Evolutionary conservation across 2,888 invertebrate species (phyloP).

Genomic region (Lobophora halterata): DNA sequence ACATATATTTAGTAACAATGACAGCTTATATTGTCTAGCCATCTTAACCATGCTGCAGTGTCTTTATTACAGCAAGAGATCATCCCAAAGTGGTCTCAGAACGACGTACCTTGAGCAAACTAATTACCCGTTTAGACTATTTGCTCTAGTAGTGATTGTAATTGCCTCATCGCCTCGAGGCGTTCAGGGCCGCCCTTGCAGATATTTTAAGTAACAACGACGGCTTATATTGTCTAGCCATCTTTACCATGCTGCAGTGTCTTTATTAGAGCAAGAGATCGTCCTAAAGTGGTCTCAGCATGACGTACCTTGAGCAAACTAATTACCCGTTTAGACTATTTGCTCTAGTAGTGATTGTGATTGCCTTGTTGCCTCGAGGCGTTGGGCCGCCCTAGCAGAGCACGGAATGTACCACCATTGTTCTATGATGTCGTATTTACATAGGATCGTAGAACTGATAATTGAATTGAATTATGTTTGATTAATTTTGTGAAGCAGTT

Average conservation of each 20-base stretch:
- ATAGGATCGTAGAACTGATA: not conserved
- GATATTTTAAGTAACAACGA: no score
- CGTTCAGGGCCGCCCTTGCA: constrained; percentile 39
- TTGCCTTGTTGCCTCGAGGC: constrained; percentile 52
- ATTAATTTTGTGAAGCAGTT: no score
- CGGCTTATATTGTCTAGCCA: no score
- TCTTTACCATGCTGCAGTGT: no score
- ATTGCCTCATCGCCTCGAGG: constrained; percentile 52
- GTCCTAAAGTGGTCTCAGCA: constrained; percentile 36
- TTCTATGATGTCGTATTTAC: constrained; percentile 11
- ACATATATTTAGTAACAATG: no score
- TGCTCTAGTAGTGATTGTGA: constrained; percentile 62
- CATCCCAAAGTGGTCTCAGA: constrained; percentile 35
- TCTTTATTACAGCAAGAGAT: no score
- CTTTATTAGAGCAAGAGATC: constrained; percentile 24
- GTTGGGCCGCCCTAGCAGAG: no score
- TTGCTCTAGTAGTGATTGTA: constrained; percentile 64
- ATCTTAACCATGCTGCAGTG: no score
- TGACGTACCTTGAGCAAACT: constrained; percentile 58
- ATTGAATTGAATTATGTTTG: no score
- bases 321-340: constrained; percentile 73
- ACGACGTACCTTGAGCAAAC: constrained; percentile 56
- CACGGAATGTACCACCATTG: no score
- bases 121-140: constrained; percentile 73
- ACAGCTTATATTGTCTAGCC: no score